These are phyloP conservation scores for Ctenoplectra terminalis DNA, from an alignment of 1,140 invertebrate species.

Conservation along the genomic window DNA sequence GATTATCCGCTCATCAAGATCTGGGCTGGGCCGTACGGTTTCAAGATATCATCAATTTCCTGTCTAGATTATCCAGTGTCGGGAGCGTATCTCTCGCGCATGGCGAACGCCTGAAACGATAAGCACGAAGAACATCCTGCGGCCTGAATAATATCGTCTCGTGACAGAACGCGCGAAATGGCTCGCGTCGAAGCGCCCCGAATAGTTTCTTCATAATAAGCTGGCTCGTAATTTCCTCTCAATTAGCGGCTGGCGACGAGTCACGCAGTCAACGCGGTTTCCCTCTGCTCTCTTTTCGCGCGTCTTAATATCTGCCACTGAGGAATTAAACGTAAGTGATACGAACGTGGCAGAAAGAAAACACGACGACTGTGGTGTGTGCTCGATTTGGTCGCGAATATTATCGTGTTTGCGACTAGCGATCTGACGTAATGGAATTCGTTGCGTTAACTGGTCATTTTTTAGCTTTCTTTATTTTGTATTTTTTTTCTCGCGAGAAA, in stretches of 20 bases:
- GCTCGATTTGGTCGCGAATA: neutral
- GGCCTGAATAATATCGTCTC: conserved; percentile 46
- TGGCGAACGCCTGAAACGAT: conserved; percentile 1
- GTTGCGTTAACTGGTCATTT: too few species aligned
- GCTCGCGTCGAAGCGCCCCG: conserved; percentile 67
- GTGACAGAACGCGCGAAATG: conserved; percentile 64
- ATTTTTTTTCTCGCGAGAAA: too few species aligned
- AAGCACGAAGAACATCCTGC: conserved; percentile 21
- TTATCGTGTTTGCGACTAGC: too few species aligned
- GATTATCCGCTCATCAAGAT: conserved; percentile 33
- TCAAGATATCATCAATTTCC: conserved; percentile 40
- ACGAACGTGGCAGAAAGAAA: neutral
- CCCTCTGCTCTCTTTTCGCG: conserved; percentile 7
- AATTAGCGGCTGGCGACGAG: conserved; percentile 67
- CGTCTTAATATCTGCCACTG: neutral
- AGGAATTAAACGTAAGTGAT: conserved; percentile 3
- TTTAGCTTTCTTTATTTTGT: too few species aligned
- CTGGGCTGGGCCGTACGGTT: neutral
- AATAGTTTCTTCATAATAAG: conserved; percentile 71
- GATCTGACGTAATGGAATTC: too few species aligned
- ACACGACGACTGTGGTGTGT: neutral
- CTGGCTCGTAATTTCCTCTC: conserved; percentile 69
- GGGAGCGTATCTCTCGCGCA: neutral
- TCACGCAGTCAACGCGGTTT: conserved; percentile 40
- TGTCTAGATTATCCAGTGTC: neutral